A percentile compares a stretch with the other conserved stretches of the same genome.
Conservation (phyloP, 2,888 invertebrate species). For the Syrista parreyssii region DNA sequence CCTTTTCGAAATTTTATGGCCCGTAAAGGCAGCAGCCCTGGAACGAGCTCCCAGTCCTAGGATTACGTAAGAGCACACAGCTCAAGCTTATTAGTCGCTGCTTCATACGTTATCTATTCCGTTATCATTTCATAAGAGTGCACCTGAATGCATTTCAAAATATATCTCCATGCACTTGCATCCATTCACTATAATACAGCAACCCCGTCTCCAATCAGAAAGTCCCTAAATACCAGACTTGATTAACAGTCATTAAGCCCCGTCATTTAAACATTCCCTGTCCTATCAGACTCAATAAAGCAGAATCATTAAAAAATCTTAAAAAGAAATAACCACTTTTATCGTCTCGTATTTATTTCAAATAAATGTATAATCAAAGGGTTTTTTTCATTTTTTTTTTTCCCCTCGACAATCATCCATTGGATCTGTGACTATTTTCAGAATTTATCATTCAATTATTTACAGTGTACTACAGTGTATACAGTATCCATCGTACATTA, state of each 20-base stretch:
- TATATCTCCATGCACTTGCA: neutral
- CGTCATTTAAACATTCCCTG: neutral
- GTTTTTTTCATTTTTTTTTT: neutral
- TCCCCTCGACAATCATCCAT: neutral
- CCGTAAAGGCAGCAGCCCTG: conserved; percentile 49
- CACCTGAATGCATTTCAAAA: neutral
- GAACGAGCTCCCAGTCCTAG: conserved; percentile 33
- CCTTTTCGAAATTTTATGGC: conserved; percentile 60
- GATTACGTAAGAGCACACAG: conserved; percentile 29
- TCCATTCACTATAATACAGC: no score
- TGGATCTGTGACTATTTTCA: neutral
- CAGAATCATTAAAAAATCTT: neutral
- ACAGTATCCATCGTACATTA: neutral
- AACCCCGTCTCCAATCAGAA: neutral
- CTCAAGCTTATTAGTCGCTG: conserved; percentile 50
- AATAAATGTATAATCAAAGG: neutral
- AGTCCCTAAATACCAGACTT: neutral
- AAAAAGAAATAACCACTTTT: neutral
- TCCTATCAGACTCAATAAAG: neutral
- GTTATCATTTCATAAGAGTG: neutral
- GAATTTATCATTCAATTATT: neutral
- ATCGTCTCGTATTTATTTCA: neutral
- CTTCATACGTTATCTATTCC: neutral
- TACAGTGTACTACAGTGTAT: no score
- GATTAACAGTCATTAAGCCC: neutral